Percentiles rank a stretch among this genome's conserved stretches.
phyloP scores from a whole-genome alignment of 2,888 invertebrate species.

The Prosapia bicincta region DNA sequence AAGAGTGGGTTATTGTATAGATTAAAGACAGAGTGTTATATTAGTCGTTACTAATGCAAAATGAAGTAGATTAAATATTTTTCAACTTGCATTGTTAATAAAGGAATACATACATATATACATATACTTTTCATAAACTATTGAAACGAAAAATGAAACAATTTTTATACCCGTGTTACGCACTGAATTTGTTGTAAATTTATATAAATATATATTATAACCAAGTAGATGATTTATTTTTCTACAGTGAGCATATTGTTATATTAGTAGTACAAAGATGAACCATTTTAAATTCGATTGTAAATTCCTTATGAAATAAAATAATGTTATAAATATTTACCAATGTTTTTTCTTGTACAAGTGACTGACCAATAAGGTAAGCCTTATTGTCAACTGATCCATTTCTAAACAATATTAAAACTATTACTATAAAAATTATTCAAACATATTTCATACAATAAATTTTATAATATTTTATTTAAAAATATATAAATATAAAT shows the following conservation, averaged over 20 bases:
- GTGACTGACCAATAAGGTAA: too few species aligned
- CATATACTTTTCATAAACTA: not conserved
- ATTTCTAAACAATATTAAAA: too few species aligned
- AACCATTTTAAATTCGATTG: not conserved
- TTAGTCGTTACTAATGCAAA: not conserved
- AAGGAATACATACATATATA: not conserved
- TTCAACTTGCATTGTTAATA: not conserved
- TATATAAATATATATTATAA: slow-evolving; percentile 22
- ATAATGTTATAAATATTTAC: not conserved
- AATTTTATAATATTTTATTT: too few species aligned
- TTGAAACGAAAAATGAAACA: not conserved
- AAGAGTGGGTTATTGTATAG: not conserved
- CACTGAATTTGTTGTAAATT: slow-evolving; percentile 20
- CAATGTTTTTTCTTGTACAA: too few species aligned
- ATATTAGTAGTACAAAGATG: not conserved
- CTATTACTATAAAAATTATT: too few species aligned
- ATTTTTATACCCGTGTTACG: slow-evolving; percentile 21
- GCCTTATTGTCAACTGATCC: too few species aligned
- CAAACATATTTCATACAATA: too few species aligned
- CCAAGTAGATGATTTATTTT: slow-evolving; percentile 27
- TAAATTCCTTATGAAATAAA: slow-evolving; percentile 2
- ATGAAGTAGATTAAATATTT: not conserved
- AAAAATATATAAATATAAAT: too few species aligned
- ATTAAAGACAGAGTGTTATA: not conserved
- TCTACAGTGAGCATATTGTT: slow-evolving; percentile 20